These are phyloP conservation scores for Peromyscus nudipes DNA, from an alignment of 2,797 vertebrate genomes.

Conservation along the genomic window DNA sequence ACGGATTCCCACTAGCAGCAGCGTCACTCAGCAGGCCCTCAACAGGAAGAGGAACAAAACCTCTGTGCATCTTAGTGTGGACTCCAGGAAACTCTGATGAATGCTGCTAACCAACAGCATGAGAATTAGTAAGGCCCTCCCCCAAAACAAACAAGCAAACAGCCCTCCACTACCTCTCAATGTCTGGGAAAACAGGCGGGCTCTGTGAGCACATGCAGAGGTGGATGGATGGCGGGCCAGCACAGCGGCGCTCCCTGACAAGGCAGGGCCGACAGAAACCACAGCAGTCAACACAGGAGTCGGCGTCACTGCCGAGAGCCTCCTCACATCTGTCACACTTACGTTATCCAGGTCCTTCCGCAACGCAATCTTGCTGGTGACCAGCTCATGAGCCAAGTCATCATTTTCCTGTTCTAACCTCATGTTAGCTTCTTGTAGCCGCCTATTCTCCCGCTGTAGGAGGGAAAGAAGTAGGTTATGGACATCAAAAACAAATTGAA, in stretches of 20 bases:
- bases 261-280: not conserved
- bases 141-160: not conserved
- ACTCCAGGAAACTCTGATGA: not conserved
- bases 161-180: not conserved
- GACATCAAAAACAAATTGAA: not conserved
- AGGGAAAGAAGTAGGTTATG: conserved; percentile 50
- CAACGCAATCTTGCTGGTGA: conserved; percentile 99
- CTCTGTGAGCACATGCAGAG: not conserved
- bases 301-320: not conserved
- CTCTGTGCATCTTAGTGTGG: not conserved
- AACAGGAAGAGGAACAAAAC: not conserved
- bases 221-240: not conserved
- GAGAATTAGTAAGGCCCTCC: not conserved
- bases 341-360: conserved; percentile 98
- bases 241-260: rapidly evolving
- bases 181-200: not conserved
- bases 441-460: conserved; percentile 95
- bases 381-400: conserved; percentile 97
- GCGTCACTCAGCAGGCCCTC: not conserved
- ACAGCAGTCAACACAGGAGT: not conserved
- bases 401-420: conserved; percentile 99
- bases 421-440: conserved; percentile 99
- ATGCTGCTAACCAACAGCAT: not conserved
- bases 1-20: not conserved
- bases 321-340: conserved; percentile 82